Conservation (phyloP, 2,888 invertebrate genomes). For the Blera fallax region DNA sequence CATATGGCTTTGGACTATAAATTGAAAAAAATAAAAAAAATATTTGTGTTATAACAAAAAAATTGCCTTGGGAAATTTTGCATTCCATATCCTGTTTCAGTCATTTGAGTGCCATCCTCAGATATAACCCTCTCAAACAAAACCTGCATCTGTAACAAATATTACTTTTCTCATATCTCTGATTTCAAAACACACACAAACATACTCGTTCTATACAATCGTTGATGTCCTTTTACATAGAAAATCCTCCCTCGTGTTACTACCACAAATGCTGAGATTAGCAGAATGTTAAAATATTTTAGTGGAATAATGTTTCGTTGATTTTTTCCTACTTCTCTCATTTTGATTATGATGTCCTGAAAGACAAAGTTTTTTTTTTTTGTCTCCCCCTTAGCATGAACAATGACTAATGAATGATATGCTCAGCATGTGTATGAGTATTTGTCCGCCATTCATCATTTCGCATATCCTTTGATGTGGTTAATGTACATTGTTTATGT, state of each 20-base stretch:
- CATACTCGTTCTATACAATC: neutral
- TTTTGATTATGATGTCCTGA: slow-evolving; percentile 20
- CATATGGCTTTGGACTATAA: neutral
- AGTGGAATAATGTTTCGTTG: slow-evolving; percentile 39
- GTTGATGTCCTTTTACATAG: slow-evolving; percentile 30
- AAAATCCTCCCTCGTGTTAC: slow-evolving; percentile 41
- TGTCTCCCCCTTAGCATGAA: neutral
- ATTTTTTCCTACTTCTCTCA: neutral
- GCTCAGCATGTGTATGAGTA: neutral
- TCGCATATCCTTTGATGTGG: slow-evolving; percentile 67
- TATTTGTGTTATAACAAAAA: neutral
- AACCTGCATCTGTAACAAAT: slow-evolving; percentile 16
- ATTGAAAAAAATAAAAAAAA: neutral
- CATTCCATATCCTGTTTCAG: slow-evolving; percentile 20
- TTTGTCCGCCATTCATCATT: slow-evolving; percentile 23
- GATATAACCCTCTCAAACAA: neutral
- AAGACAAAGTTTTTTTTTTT: neutral
- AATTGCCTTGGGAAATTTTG: neutral
- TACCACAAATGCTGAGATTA: slow-evolving; percentile 50
- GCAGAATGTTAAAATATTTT: slow-evolving; percentile 38
- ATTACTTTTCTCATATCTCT: slow-evolving; percentile 35
- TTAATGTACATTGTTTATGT: slow-evolving; percentile 21
- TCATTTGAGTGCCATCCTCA: neutral
- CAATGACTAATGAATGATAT: slow-evolving; percentile 1
- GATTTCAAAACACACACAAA: slow-evolving; percentile 13